Evolutionary conservation across 2,113 vertebrate species (phyloP).

Genomic region (Mixornis gularis): DNA sequence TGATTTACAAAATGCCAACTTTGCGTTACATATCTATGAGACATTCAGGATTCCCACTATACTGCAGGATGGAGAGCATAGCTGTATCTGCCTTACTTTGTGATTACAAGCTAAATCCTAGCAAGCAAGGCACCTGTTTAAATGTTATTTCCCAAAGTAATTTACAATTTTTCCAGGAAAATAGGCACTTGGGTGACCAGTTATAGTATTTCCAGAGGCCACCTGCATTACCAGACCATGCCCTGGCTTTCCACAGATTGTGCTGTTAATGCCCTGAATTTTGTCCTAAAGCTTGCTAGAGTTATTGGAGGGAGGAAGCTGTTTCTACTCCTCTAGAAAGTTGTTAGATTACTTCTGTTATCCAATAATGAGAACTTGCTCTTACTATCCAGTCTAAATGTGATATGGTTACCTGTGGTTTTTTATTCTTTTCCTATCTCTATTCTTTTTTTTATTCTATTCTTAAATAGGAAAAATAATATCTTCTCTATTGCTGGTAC

Average conservation of each 20-base stretch:
- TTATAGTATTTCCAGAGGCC: background rate
- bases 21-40: background rate
- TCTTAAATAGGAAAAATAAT: background rate
- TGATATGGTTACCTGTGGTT: rapidly evolving
- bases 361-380: background rate
- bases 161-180: background rate
- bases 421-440: background rate
- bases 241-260: background rate
- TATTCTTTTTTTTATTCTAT: background rate
- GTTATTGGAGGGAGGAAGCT: background rate
- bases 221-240: background rate
- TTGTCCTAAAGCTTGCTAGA: background rate
- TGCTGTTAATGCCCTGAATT: background rate
- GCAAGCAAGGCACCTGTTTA: background rate
- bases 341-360: background rate
- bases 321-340: background rate
- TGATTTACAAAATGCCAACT: background rate
- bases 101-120: background rate
- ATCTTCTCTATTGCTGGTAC: background rate
- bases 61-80: background rate
- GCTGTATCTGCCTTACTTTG: background rate
- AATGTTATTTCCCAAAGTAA: background rate
- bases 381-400: background rate
- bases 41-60: background rate
- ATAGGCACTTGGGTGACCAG: background rate